A percentile compares a stretch with the other conserved stretches of the same genome.
Evolutionary conservation across 2,888 invertebrate species (phyloP).

Genomic region (Cheilosia impressa): DNA sequence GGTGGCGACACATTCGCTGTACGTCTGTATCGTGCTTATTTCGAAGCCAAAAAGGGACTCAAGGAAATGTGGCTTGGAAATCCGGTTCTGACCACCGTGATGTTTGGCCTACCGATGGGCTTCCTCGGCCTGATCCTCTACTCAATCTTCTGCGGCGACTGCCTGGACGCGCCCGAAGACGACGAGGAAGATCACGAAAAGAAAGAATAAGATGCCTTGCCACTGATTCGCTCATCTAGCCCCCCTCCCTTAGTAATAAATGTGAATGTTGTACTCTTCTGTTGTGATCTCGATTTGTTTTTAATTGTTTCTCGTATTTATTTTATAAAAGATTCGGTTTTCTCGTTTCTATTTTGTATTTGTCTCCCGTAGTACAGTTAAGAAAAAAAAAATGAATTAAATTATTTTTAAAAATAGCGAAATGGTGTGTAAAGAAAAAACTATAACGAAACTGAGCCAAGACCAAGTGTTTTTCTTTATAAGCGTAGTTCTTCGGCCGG

Average conservation of each 20-base stretch:
- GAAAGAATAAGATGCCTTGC: slow-evolving; percentile 81
- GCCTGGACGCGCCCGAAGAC: slow-evolving; percentile 95
- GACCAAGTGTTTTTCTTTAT: slow-evolving; percentile 24
- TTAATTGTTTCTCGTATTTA: slow-evolving; percentile 52
- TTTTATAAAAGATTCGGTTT: slow-evolving; percentile 39
- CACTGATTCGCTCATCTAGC: slow-evolving; percentile 35
- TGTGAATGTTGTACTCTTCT: slow-evolving; percentile 64
- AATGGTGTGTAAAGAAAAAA: slow-evolving; percentile 47
- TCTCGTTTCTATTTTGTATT: slow-evolving; percentile 25
- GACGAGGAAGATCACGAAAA: slow-evolving; percentile 85
- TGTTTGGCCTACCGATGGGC: slow-evolving; percentile 97
- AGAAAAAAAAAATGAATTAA: slow-evolving; percentile 46
- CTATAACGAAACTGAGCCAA: slow-evolving; percentile 32
- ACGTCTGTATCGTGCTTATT: slow-evolving; percentile 91
- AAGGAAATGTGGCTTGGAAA: slow-evolving; percentile 96
- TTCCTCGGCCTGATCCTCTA: slow-evolving; percentile 97
- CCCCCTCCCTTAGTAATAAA: slow-evolving; percentile 21
- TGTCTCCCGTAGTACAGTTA: slow-evolving; percentile 38
- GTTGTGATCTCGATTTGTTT: slow-evolving; percentile 66
- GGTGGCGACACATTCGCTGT: slow-evolving; percentile 93
- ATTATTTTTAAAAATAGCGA: slow-evolving; percentile 68
- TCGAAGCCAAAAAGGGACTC: slow-evolving; percentile 92
- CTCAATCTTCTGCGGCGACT: slow-evolving; percentile 97
- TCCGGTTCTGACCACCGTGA: slow-evolving; percentile 95
- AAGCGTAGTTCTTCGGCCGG: slow-evolving; percentile 12